Base-by-base conservation (phyloP, 2,888 invertebrate genomes). In the Epicampocera succincta region DNA sequence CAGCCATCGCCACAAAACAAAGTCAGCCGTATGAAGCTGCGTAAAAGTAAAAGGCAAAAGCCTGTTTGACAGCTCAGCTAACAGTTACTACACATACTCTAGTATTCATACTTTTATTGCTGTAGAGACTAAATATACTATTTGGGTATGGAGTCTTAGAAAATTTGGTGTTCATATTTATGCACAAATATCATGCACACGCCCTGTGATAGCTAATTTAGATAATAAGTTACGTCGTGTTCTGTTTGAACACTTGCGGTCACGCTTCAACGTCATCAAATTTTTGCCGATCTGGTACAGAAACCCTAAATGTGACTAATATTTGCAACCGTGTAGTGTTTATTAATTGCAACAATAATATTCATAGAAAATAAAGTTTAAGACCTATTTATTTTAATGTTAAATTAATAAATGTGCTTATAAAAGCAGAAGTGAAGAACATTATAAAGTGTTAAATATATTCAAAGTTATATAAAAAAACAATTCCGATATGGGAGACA, bases 401-500 rank as follows among this genome's bases (percentile, higher is more conserved):
- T 52, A 17, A 60, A 46, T 40, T 42, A 56, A n/a, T 46, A 48
- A 54, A 61, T 12, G 13, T n/a, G 17, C 44, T 25, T 72, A 50
- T n/a, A 33, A 46, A 42, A 17, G 56, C 8, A 13, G 25, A 58
- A 71, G n/a, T 42, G n/a, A 85, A 72, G 58, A 83, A 81, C 72
- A 75, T 82, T 82, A 63, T 83, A 77, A 83, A 82, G 68, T 61
- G 66, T 63, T 17, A 44, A 75, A 83, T 79, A 81, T 80, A 85
- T 78, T 81, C 85, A 86, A 86, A 85, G 86, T 83, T 87, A 82
- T 86, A 85, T 84, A 75, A 46, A 52, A n/a, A 76, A 50, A 82
- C 80, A 85, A 15, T 44, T 86, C 58, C 75, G 83, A 87, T 83
- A 98, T 97, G 97, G 95, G 95, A 90, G 96, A 97, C 91, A 96